phyloP scores from a whole-genome alignment of 92 coral and sea anemone species.

The Epizoanthus ramosus region DNA sequence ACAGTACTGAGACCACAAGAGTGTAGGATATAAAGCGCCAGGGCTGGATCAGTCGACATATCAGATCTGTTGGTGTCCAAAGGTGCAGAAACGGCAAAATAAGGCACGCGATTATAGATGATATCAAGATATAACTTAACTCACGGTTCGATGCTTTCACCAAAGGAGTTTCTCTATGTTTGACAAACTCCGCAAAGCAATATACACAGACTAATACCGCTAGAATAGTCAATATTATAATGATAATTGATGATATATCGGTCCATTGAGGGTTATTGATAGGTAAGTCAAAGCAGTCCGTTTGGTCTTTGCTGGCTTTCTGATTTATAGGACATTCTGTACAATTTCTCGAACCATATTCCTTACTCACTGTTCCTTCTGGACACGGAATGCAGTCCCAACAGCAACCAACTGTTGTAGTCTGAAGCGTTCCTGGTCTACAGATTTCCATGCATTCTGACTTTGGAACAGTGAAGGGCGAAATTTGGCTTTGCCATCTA shows the following conservation, averaged over 20 bases:
- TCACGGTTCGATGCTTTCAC: constrained; percentile 61
- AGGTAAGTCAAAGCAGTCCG: constrained; percentile 51
- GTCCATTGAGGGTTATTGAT: constrained; percentile 49
- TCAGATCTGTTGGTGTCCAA: constrained; percentile 30
- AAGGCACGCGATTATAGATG: constrained; percentile 37
- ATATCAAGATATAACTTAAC: constrained; percentile 45
- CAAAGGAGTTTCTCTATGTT: constrained; percentile 46
- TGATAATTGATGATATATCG: constrained; percentile 42
- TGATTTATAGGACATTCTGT: constrained; percentile 54
- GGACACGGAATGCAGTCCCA: constrained; percentile 73
- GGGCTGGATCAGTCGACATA: constrained; percentile 21
- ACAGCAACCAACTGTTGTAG: constrained; percentile 50
- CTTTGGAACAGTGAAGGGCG: neutral
- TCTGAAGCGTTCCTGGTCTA: neutral
- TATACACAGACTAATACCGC: no score
- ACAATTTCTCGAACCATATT: constrained; percentile 55
- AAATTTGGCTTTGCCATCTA: no score
- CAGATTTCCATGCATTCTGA: no score
- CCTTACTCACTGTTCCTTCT: constrained; percentile 60
- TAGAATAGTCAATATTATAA: constrained; percentile 14
- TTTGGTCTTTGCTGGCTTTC: constrained; percentile 50
- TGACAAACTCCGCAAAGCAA: constrained; percentile 11
- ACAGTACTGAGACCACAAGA: constrained; percentile 44
- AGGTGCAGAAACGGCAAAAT: constrained; percentile 41
- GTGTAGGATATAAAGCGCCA: constrained; percentile 49